phyloP scores from a whole-genome alignment of 2,113 vertebrate genomes.

The Perccottus glenii region DNA sequence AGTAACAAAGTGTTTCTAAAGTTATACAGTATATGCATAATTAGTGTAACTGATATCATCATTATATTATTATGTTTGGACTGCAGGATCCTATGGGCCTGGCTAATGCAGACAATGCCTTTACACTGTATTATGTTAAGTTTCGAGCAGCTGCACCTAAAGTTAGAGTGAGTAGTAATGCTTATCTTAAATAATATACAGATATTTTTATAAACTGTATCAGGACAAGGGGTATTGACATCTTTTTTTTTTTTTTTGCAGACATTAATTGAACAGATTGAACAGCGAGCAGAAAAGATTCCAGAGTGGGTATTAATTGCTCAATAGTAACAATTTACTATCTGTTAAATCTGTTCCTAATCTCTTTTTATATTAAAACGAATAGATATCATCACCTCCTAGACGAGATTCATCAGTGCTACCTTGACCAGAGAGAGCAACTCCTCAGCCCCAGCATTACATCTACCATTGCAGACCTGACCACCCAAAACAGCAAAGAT shows the following conservation, averaged over 20 bases:
- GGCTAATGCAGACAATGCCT: slow-evolving; percentile 93
- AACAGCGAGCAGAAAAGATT: slow-evolving; percentile 91
- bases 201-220: not conserved
- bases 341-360: not conserved
- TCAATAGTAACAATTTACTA: not conserved
- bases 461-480: slow-evolving; percentile 93
- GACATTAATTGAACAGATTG: slow-evolving; percentile 96
- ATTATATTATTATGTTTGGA: not conserved
- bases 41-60: not conserved
- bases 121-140: slow-evolving; percentile 96
- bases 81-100: slow-evolving; percentile 87
- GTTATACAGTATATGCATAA: no score
- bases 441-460: slow-evolving; percentile 91
- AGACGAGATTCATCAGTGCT: slow-evolving; percentile 94
- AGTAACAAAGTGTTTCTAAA: not conserved
- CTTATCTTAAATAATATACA: not conserved
- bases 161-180: slow-evolving; percentile 87
- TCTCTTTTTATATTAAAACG: slow-evolving; percentile 10
- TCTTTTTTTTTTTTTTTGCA: slow-evolving; percentile 53
- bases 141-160: slow-evolving; percentile 96
- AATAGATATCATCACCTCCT: slow-evolving; percentile 93
- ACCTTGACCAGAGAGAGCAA: slow-evolving; percentile 92
- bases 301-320: slow-evolving; percentile 86
- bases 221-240: not conserved
- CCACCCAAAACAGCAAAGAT: slow-evolving; percentile 93